Percentiles rank a stretch among this genome's conserved stretches.
Evolutionary conservation across 1,140 invertebrate species (phyloP).

Genomic region (Triops longicaudatus): DNA sequence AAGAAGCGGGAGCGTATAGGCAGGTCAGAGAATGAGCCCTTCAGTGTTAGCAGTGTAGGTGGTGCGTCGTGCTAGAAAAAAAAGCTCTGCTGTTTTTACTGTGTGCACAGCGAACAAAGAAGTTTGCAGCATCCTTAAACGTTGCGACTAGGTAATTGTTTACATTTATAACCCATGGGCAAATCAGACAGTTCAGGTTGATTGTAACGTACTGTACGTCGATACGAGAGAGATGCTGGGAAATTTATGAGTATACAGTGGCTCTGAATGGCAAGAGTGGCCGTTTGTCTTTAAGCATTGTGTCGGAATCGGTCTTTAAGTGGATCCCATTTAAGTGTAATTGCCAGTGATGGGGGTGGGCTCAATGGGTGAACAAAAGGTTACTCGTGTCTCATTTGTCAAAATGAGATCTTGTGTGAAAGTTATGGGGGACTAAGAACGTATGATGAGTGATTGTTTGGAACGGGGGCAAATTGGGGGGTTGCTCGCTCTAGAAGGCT

Average conservation of each 20-base stretch:
- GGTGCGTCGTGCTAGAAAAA: not conserved
- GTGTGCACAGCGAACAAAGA: not conserved
- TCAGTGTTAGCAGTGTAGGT: not conserved
- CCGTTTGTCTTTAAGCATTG: not conserved
- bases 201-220: too few relatives aligned
- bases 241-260: not conserved
- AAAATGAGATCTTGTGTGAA: not conserved
- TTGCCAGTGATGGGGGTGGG: not conserved
- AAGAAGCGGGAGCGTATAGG: not conserved
- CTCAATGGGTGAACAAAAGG: not conserved
- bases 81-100: not conserved
- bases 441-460: not conserved
- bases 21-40: conserved; percentile 5
- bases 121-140: too few relatives aligned
- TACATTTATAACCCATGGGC: too few relatives aligned
- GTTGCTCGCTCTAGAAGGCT: not conserved
- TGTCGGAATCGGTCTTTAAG: not conserved
- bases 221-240: too few relatives aligned
- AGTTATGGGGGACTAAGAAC: not conserved
- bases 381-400: not conserved
- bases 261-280: not conserved
- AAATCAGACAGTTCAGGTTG: too few relatives aligned
- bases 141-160: too few relatives aligned
- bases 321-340: not conserved
- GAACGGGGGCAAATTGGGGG: not conserved